Percentiles rank a stretch among this genome's conserved stretches.
phyloP scores from a whole-genome alignment of 2,797 vertebrate species.

The Enteromius paludinosus region DNA sequence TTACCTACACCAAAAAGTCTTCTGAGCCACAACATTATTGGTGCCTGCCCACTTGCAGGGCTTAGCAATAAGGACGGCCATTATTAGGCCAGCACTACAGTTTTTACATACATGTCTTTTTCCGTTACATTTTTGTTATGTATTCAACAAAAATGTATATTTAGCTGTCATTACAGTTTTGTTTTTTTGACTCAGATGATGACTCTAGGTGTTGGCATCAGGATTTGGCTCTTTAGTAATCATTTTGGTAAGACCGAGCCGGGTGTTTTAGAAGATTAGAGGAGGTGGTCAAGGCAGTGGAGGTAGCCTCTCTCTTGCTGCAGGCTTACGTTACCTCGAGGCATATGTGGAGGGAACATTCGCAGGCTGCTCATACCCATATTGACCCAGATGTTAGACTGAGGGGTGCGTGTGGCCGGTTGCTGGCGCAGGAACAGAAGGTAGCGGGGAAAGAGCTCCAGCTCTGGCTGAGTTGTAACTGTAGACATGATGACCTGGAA shows the following conservation, averaged over 20 bases:
- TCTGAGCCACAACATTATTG: slow-evolving; percentile 50
- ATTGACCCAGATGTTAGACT: slow-evolving; percentile 99
- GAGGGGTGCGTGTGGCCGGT: slow-evolving; percentile 90
- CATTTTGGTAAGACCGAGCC: slow-evolving; percentile 29
- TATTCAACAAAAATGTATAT: background rate
- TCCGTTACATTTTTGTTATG: background rate
- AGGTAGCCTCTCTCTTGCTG: slow-evolving; percentile 88
- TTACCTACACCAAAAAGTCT: slow-evolving; percentile 53
- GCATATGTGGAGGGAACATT: slow-evolving; percentile 95
- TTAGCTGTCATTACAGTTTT: background rate
- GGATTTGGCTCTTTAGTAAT: slow-evolving; percentile 37
- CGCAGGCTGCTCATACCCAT: slow-evolving; percentile 99
- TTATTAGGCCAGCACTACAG: slow-evolving; percentile 46
- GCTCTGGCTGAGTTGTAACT: slow-evolving; percentile 82
- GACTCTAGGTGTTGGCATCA: slow-evolving; percentile 44
- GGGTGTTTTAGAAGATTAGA: slow-evolving; percentile 56
- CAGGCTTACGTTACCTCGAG: slow-evolving; percentile 99
- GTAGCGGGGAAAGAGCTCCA: slow-evolving; percentile 94
- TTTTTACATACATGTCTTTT: too few relatives aligned
- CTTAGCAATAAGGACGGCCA: slow-evolving; percentile 2
- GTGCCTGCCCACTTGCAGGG: slow-evolving; percentile 28
- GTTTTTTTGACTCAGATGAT: background rate
- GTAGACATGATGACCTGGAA: slow-evolving; percentile 91
- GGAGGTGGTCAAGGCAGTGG: slow-evolving; percentile 31
- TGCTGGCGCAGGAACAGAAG: slow-evolving; percentile 97